phyloP scores from a whole-genome alignment of 2,113 vertebrate species.

The Propithecus coquereli region DNA sequence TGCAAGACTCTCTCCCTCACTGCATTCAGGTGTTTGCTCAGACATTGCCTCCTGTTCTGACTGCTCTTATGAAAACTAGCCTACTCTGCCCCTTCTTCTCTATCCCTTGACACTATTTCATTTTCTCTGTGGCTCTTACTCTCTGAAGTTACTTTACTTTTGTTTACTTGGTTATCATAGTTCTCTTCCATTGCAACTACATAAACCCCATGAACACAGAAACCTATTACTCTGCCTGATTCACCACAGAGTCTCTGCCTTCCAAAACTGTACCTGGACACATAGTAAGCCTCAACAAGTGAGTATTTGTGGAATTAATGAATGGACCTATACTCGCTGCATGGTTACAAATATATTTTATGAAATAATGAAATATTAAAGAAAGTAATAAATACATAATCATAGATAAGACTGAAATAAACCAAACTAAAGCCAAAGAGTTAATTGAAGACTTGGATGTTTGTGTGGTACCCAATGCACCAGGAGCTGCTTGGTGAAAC shows the following conservation, averaged over 20 bases:
- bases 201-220: neutral
- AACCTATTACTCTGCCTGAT: neutral
- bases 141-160: neutral
- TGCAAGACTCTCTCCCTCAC: neutral
- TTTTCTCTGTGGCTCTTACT: neutral
- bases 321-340: neutral
- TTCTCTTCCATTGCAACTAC: neutral
- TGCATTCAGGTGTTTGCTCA: neutral
- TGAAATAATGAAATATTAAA: neutral
- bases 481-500: neutral
- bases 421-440: neutral
- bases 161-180: neutral
- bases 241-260: neutral
- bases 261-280: neutral
- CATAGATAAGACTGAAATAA: neutral
- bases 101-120: neutral
- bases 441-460: neutral
- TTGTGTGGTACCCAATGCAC: neutral
- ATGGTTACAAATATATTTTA: neutral
- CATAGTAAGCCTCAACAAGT: neutral
- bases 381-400: neutral
- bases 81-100: neutral
- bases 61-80: neutral
- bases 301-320: neutral
- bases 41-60: neutral